These are phyloP conservation scores for Campylomormyrus numenius DNA, from an alignment of 2,113 vertebrate genomes.

Conservation along the genomic window DNA sequence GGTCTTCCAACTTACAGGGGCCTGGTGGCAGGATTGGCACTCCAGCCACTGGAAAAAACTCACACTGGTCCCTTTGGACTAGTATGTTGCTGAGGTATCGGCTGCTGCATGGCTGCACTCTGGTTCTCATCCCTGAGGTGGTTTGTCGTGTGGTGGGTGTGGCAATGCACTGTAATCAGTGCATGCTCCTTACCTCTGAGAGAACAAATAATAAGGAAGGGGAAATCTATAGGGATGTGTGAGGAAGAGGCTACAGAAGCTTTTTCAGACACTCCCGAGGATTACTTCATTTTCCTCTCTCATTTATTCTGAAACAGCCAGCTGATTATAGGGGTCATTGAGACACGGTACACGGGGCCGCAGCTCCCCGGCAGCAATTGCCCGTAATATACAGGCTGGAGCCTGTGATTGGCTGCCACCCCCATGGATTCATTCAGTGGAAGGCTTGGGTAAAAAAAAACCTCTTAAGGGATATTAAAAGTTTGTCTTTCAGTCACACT, in stretches of 20 bases:
- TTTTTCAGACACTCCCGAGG: neutral
- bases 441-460: neutral
- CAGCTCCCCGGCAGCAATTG: neutral
- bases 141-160: too few species aligned
- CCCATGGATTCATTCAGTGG: neutral
- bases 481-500: neutral
- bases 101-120: too few species aligned
- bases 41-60: too few species aligned
- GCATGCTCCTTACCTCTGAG: neutral
- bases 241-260: neutral
- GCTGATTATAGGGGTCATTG: neutral
- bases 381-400: neutral
- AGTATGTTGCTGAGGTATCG: too few species aligned
- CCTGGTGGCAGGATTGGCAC: too few species aligned
- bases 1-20: too few species aligned
- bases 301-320: neutral
- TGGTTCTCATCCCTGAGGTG: too few species aligned
- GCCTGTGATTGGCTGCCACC: neutral
- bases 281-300: neutral
- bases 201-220: neutral
- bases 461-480: neutral
- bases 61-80: too few species aligned
- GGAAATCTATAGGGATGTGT: neutral
- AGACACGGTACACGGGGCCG: neutral
- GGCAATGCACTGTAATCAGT: too few species aligned